phyloP scores from a whole-genome alignment of 2,797 vertebrate genomes.

The Allochrocebus solatus region DNA sequence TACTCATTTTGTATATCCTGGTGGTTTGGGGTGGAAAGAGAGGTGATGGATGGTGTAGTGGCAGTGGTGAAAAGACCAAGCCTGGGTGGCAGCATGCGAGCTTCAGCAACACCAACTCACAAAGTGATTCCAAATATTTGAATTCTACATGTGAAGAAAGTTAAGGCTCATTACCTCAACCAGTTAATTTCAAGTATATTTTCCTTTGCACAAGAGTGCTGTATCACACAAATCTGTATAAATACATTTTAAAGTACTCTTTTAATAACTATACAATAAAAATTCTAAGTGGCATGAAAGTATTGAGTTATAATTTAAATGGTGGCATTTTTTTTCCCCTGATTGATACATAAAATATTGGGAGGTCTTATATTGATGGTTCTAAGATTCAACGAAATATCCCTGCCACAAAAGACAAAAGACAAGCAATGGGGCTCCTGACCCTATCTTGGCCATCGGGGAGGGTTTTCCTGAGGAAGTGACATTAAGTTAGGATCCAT shows the following conservation, averaged over 20 bases:
- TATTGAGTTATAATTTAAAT: conserved; percentile 22
- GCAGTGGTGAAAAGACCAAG: not conserved
- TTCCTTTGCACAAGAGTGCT: conserved; percentile 53
- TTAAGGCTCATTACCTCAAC: conserved; percentile 41
- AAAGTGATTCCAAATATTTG: not conserved
- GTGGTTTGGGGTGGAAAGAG: not conserved
- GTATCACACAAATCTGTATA: conserved; percentile 59
- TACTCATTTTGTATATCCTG: not conserved
- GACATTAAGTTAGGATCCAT: not conserved
- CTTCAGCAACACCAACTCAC: not conserved
- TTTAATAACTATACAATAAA: conserved; percentile 61
- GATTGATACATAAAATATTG: conserved; percentile 6
- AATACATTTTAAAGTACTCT: conserved; percentile 64
- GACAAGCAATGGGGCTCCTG: not conserved
- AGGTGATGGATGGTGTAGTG: not conserved
- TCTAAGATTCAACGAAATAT: not conserved
- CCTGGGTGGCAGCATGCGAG: not conserved
- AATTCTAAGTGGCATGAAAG: conserved; percentile 42
- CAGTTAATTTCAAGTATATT: conserved; percentile 50
- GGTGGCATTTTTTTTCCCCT: not conserved
- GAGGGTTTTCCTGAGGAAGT: not conserved
- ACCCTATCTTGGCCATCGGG: not conserved
- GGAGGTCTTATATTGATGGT: not conserved
- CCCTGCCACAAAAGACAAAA: not conserved
- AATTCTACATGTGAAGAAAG: conserved; percentile 28